Base-by-base conservation (phyloP, 2,888 invertebrate species). In the Halocaridina rubra region DNA sequence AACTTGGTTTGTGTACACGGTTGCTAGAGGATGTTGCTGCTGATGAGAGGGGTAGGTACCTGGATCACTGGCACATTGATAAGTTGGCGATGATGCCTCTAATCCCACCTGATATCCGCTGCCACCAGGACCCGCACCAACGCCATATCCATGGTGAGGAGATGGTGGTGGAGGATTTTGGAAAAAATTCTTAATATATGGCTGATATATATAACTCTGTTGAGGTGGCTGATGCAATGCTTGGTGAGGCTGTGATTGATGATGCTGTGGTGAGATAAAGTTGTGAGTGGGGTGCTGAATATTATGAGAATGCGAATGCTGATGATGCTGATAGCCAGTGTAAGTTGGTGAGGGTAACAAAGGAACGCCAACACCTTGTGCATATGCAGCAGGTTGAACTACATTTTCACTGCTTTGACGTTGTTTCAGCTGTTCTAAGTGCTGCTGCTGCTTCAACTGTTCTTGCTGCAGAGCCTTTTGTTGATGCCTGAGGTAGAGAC, bases 1-100 rank as follows among this genome's bases (percentile, higher is more conserved):
- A 64, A 95, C 91, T 89, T 95, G 94, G 71, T 88, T 93, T 46
- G 94, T 93, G 89, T 94, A 94, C 0, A 94, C 93, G 0, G 95
- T 95, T 0, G 96, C 95, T 3, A 95, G 92, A 61, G 94, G 93
- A 93, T 3, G 94, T 71, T 92, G 92, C 7, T 90, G 90, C 53
- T 82, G 80, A 1, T 59, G 80, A 32, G 85, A 71, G 13, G 81
- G 64, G 39, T 81, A 87, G 7, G 81, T 78, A 4, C 81, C 81
- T 13, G 81, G 81, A 46, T 85, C 85, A 59, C 81, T 82, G 22
- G 85, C 53, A 78, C 85, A 86, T 33, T 86, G 85, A n/a, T 86
- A 81, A 1, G 85, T 29, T 22, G 81, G 77, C 32, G 81, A 78
- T 16, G 82, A 46, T 24, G 81, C 77, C 24, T 86, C 85, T 8